Evolutionary conservation across 2,888 invertebrate genomes (phyloP).

Genomic region (Heliconius sara): DNA sequence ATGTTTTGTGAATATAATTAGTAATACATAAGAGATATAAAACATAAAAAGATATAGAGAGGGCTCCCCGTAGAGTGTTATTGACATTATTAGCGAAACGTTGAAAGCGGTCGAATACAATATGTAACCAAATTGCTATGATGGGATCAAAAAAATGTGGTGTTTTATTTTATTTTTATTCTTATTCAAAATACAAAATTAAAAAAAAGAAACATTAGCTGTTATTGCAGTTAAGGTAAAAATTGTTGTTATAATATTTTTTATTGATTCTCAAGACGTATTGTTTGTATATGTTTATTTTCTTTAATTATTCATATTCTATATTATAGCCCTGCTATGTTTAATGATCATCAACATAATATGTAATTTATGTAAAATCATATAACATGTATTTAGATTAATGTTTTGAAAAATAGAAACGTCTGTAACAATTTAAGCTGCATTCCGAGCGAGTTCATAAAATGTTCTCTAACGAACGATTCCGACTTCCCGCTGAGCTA

Average conservation of each 20-base stretch:
- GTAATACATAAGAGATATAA: slow-evolving; percentile 7
- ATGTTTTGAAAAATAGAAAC: slow-evolving; percentile 47
- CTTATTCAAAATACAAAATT: neutral
- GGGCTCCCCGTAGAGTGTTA: slow-evolving; percentile 14
- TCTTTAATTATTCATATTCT: neutral
- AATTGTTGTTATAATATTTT: no score
- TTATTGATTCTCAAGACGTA: slow-evolving; percentile 1
- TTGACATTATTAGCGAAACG: slow-evolving; percentile 10
- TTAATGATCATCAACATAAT: neutral
- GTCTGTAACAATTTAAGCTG: slow-evolving; percentile 47
- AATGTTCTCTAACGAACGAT: slow-evolving; percentile 76
- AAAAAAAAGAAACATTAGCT: no score
- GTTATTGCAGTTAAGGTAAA: no score
- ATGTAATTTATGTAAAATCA: slow-evolving; percentile 13
- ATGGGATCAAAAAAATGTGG: neutral
- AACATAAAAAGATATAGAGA: neutral
- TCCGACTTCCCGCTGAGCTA: slow-evolving; percentile 73
- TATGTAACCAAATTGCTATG: neutral
- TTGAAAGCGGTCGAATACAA: neutral
- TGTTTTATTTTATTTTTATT: neutral
- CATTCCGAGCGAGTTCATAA: slow-evolving; percentile 79
- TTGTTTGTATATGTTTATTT: neutral
- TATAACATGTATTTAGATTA: slow-evolving; percentile 40
- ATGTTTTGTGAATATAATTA: slow-evolving; percentile 3
- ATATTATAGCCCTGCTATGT: neutral